Percentiles rank a stretch among this genome's conserved stretches.
Conservation (phyloP, 2,113 vertebrate species). For the Rhynchopsitta pachyrhyncha region DNA sequence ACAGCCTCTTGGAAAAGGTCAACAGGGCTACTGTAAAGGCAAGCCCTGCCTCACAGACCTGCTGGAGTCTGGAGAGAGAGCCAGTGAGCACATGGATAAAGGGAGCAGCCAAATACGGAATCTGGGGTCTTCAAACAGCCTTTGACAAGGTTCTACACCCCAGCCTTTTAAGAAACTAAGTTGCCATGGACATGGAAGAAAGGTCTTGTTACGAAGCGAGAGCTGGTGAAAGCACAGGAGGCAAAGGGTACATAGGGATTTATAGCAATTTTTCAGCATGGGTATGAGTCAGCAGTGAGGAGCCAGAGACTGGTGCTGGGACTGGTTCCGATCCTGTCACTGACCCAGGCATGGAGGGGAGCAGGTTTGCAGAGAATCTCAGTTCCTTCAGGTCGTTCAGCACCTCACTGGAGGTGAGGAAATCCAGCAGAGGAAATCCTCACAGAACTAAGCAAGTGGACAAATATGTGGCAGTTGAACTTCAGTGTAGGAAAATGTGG, state of each 20-base stretch:
- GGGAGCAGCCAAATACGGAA: neutral
- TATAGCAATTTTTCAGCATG: neutral
- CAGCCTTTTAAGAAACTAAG: neutral
- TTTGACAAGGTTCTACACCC: neutral
- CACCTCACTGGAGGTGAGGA: neutral
- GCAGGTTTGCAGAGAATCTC: neutral
- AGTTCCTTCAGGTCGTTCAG: neutral
- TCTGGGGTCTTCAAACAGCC: neutral
- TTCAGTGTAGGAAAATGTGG: neutral
- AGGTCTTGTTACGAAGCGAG: fast-evolving
- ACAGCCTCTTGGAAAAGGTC: neutral
- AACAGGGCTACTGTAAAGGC: neutral
- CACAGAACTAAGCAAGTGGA: neutral
- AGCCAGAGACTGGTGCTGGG: neutral
- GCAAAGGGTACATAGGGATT: neutral
- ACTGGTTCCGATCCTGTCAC: neutral
- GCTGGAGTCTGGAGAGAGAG: neutral
- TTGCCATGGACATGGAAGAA: neutral
- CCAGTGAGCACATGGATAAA: neutral
- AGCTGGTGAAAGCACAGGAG: neutral
- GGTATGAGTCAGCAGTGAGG: neutral
- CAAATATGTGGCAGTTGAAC: neutral
- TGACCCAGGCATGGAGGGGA: neutral
- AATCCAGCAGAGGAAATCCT: neutral
- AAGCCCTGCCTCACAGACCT: neutral